These are phyloP conservation scores for Sogatella furcifera DNA, from an alignment of 1,140 invertebrate species.

Conservation along the genomic window DNA sequence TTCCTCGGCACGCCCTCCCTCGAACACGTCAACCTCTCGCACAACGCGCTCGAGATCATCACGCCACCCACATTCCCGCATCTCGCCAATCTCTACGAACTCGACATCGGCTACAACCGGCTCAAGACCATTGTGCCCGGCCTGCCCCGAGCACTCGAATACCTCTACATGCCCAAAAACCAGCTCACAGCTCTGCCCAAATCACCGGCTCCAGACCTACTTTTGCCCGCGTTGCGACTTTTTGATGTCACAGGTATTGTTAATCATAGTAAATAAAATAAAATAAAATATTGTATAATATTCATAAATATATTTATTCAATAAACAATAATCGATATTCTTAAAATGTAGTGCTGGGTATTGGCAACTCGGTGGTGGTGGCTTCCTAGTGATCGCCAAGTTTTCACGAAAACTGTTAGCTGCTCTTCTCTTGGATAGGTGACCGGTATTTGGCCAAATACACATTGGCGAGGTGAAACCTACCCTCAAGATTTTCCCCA, in stretches of 20 bases:
- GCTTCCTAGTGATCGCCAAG: too few relatives aligned
- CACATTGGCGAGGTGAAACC: too few relatives aligned
- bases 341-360: too few relatives aligned
- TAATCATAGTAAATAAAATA: too few relatives aligned
- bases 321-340: too few relatives aligned
- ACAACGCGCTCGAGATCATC: slow-evolving; percentile 26
- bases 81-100: slow-evolving; percentile 58
- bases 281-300: too few relatives aligned
- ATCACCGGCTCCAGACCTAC: slow-evolving; percentile 49
- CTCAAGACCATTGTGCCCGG: slow-evolving; percentile 50
- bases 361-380: too few relatives aligned
- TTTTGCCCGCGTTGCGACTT: slow-evolving; percentile 54
- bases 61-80: slow-evolving; percentile 49
- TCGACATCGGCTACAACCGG: slow-evolving; percentile 67
- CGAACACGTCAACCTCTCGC: slow-evolving; percentile 42
- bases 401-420: too few relatives aligned
- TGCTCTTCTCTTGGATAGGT: too few relatives aligned
- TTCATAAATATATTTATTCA: too few relatives aligned
- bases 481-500: too few relatives aligned
- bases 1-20: slow-evolving; percentile 59
- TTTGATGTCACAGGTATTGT: slow-evolving; percentile 52
- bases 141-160: slow-evolving; percentile 61
- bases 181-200: slow-evolving; percentile 52
- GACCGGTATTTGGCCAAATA: too few relatives aligned
- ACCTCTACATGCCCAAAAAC: slow-evolving; percentile 62